phyloP scores from a whole-genome alignment of 2,888 invertebrate species.

The Aleiodes leptofemur region DNA sequence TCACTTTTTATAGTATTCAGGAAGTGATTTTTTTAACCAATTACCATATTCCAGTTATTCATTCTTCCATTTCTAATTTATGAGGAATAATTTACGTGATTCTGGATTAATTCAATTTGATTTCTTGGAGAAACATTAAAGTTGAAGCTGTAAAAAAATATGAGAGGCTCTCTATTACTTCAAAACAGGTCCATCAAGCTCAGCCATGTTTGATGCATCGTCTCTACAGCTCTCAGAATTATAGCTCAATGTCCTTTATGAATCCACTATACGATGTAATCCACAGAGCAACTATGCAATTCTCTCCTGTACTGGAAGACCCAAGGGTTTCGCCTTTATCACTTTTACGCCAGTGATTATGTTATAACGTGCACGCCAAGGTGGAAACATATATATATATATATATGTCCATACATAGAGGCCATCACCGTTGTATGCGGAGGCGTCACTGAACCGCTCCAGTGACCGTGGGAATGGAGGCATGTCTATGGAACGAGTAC shows the following conservation, averaged over 20 bases:
- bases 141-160: not conserved
- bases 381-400: not conserved
- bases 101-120: not conserved
- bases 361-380: slow-evolving; percentile 11
- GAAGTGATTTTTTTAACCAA: not conserved
- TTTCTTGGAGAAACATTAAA: not conserved
- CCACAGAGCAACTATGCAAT: not conserved
- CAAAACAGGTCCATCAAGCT: not conserved
- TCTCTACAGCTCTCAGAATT: not conserved
- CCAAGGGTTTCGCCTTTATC: slow-evolving; percentile 10
- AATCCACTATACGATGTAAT: slow-evolving; percentile 9
- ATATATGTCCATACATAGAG: not conserved
- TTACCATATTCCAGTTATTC: not conserved
- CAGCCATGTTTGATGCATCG: slow-evolving; percentile 3
- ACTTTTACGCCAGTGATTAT: slow-evolving; percentile 8
- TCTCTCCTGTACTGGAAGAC: not conserved
- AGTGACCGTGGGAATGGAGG: slow-evolving; percentile 46
- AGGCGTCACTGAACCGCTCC: slow-evolving; percentile 27
- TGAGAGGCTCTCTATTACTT: not conserved
- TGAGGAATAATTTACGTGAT: not conserved
- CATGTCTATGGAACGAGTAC: slow-evolving; percentile 31
- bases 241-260: not conserved
- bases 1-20: not conserved
- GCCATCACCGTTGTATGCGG: slow-evolving; percentile 6
- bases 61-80: not conserved